Evolutionary conservation across 2,797 vertebrate species (phyloP).

Genomic region (Harpagifer antarcticus): DNA sequence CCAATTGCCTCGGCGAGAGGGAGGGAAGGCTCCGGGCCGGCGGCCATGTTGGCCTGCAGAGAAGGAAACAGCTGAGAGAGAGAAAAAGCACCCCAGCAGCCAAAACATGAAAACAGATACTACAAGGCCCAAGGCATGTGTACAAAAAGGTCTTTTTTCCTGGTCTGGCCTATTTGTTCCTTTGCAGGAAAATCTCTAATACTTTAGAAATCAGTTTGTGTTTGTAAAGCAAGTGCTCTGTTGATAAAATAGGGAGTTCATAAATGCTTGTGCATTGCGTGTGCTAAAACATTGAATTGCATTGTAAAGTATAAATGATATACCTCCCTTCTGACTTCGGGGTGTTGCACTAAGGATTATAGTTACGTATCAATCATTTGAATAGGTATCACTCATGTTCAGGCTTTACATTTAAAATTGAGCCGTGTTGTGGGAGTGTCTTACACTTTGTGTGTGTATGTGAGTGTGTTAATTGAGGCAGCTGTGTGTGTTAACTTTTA

Average conservation of each 20-base stretch:
- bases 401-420: background rate
- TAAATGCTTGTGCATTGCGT: no score
- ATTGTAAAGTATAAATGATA: no score
- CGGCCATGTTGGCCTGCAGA: constrained; percentile 68
- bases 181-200: background rate
- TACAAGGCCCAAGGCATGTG: constrained; percentile 1
- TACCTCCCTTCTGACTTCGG: no score
- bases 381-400: background rate
- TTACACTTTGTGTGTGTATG: background rate
- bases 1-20: constrained; percentile 66
- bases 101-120: constrained; percentile 20
- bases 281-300: no score
- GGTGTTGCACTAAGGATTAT: no score
- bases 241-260: no score
- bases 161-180: background rate
- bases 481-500: constrained; percentile 2
- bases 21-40: constrained; percentile 58
- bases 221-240: no score
- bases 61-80: constrained; percentile 52
- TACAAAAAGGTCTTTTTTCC: background rate
- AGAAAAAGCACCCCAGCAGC: background rate
- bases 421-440: constrained; percentile 3
- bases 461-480: background rate
- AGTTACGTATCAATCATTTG: background rate
- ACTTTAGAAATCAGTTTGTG: no score